Evolutionary conservation across 2,113 vertebrate species (phyloP).

Genomic region (Porphyrio hochstetteri): DNA sequence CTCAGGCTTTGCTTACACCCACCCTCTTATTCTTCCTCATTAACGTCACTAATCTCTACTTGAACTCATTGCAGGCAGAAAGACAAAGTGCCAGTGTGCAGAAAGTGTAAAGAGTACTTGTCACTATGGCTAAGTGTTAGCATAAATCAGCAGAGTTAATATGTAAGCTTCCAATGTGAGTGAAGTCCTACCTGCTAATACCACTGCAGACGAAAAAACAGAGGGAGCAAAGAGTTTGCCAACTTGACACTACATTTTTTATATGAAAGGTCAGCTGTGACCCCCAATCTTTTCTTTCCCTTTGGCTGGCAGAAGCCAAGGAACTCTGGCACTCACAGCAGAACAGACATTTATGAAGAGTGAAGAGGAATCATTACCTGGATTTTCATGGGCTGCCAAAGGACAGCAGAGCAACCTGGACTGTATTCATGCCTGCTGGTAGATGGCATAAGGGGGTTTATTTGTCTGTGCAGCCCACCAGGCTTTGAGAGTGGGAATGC

Average conservation of each 20-base stretch:
- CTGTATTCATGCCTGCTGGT: rapidly evolving
- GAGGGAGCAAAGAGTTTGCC: not conserved
- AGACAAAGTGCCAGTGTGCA: conserved; percentile 47
- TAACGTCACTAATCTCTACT: conserved; percentile 48
- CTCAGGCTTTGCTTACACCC: not conserved
- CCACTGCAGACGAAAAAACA: not conserved
- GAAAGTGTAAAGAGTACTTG: conserved; percentile 33
- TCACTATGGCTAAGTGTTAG: conserved; percentile 41
- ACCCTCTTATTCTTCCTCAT: conserved; percentile 22
- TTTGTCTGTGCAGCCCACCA: not conserved
- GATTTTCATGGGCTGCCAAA: not conserved
- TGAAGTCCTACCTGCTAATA: not conserved
- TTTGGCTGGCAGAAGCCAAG: not conserved
- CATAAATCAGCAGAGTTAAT: conserved; percentile 52
- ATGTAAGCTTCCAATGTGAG: not conserved
- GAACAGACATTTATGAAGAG: not conserved
- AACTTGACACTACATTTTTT: not conserved
- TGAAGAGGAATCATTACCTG: not conserved
- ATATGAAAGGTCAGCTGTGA: not conserved
- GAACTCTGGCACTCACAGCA: not conserved
- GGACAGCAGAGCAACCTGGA: not conserved
- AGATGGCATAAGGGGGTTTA: not conserved
- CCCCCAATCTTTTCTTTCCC: not conserved
- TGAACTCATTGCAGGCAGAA: conserved; percentile 42
- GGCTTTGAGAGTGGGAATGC: not conserved